Percentiles rank a stretch among this genome's conserved stretches.
Evolutionary conservation across 2,113 vertebrate genomes (phyloP).

Genomic region (Plecturocebus donacophilus): DNA sequence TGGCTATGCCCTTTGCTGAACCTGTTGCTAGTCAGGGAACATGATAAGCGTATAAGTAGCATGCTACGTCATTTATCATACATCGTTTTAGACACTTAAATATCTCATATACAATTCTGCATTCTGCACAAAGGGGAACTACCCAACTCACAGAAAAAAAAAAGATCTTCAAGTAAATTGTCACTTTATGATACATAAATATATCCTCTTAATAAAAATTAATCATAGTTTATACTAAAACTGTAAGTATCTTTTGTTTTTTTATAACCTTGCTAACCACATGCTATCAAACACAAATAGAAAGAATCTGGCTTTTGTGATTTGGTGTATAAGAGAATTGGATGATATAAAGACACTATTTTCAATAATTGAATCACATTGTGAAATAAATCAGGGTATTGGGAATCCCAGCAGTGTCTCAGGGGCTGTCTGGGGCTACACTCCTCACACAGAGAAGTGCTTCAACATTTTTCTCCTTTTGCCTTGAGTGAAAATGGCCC

Average conservation of each 20-base stretch:
- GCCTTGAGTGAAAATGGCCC: conserved; percentile 28
- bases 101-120: conserved; percentile 96
- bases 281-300: conserved; percentile 79
- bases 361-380: conserved; percentile 84
- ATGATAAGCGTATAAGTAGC: conserved; percentile 99
- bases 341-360: conserved; percentile 82
- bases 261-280: conserved; percentile 75
- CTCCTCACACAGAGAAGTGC: conserved; percentile 9
- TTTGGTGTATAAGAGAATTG: conserved; percentile 75
- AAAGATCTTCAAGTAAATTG: conserved; percentile 87
- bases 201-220: conserved; percentile 85
- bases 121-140: conserved; percentile 87
- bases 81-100: conserved; percentile 96
- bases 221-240: conserved; percentile 82
- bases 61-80: conserved; percentile 99
- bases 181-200: conserved; percentile 87
- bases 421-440: neutral
- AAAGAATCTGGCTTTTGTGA: conserved; percentile 80
- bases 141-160: conserved; percentile 86
- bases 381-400: conserved; percentile 79
- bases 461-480: conserved; percentile 46
- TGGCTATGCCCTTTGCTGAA: conserved; percentile 98
- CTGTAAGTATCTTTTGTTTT: conserved; percentile 69
- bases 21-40: conserved; percentile 99
- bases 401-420: conserved; percentile 61